Conservation (phyloP, 1,140 invertebrate genomes). For the Drosophila repleta region DNA sequence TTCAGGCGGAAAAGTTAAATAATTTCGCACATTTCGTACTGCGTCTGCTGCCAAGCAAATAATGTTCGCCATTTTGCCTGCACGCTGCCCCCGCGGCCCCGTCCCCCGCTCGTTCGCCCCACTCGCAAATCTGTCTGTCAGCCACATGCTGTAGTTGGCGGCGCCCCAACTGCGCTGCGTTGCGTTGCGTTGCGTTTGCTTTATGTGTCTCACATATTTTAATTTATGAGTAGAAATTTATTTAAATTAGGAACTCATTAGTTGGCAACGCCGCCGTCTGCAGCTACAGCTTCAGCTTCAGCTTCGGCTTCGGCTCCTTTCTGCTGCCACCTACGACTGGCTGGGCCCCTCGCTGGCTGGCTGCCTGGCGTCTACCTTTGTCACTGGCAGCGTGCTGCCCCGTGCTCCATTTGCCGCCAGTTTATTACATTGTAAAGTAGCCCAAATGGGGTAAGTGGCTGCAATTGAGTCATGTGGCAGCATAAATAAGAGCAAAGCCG, state of each 20-base stretch:
- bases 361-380: slow-evolving; percentile 49
- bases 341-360: not conserved
- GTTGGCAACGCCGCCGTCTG: slow-evolving; percentile 57
- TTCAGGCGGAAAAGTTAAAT: slow-evolving; percentile 10
- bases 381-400: slow-evolving; percentile 31
- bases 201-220: slow-evolving; percentile 70
- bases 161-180: slow-evolving; percentile 3
- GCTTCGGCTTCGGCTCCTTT: not conserved
- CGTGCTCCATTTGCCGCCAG: slow-evolving; percentile 11
- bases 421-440: slow-evolving; percentile 78
- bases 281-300: not conserved
- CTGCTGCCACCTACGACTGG: not conserved
- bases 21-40: slow-evolving; percentile 22
- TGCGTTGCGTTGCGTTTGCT: slow-evolving; percentile 34
- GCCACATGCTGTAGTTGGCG: slow-evolving; percentile 19
- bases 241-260: slow-evolving; percentile 84
- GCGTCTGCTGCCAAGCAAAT: slow-evolving; percentile 13
- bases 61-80: not conserved
- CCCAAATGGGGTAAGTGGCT: slow-evolving; percentile 62
- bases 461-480: slow-evolving; percentile 71
- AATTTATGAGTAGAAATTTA: slow-evolving; percentile 83
- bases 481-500: slow-evolving; percentile 46
- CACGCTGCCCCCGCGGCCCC: too few relatives aligned
- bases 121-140: slow-evolving; percentile 1
- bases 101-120: not conserved